These are phyloP conservation scores for Acromyrmex echinatior DNA, from an alignment of 1,140 invertebrate genomes.

Conservation along the genomic window DNA sequence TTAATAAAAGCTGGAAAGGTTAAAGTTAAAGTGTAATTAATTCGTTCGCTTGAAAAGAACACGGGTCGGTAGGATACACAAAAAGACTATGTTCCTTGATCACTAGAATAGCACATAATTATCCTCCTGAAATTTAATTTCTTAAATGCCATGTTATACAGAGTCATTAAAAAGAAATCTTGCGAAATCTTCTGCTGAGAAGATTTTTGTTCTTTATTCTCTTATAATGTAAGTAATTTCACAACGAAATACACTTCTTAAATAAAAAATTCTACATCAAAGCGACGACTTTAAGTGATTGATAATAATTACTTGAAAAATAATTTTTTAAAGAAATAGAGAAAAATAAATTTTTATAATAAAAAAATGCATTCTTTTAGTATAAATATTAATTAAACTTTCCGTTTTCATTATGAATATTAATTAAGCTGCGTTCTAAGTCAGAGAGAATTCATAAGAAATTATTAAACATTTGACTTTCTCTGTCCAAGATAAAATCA, in stretches of 20 bases:
- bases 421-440: not conserved
- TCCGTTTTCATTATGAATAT: not conserved
- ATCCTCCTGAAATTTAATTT: conserved; percentile 30
- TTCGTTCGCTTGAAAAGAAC: conserved; percentile 33
- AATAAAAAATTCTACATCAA: not conserved
- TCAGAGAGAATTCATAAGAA: not conserved
- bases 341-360: not conserved
- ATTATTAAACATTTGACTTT: conserved; percentile 31
- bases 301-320: not conserved
- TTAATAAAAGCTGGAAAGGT: not conserved
- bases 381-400: not conserved
- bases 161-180: not conserved
- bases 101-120: not conserved
- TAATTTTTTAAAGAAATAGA: not conserved
- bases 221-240: not conserved
- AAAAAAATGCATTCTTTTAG: not conserved
- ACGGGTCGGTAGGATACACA: not conserved
- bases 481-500: conserved; percentile 84
- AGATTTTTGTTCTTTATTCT: not conserved
- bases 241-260: not conserved
- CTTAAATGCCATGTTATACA: not conserved
- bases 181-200: not conserved
- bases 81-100: not conserved
- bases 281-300: not conserved
- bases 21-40: conserved; percentile 44